Evolutionary conservation across 1,140 invertebrate species (phyloP), one percentile per base, ranked within the genome.

Genomic region (Dreissena polymorpha): DNA sequence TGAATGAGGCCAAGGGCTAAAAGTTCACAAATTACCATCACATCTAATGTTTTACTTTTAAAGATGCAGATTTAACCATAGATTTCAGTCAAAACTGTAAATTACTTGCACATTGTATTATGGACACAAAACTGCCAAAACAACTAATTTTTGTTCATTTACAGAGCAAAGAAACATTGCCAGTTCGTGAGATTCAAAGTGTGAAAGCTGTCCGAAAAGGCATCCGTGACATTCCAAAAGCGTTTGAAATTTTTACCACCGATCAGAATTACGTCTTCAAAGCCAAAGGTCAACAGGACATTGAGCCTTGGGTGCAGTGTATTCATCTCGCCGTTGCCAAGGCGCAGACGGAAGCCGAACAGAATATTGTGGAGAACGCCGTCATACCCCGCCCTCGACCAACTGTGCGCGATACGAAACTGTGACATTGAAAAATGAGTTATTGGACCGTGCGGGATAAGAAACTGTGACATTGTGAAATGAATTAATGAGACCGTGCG

Each of bases 161-260:
- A 80, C 83, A 92, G 90, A 88, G 86, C 67, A 89, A 92, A 84
- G 91, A 90, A 74, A 91, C 87, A 60, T 73, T 92, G 29, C 89
- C 91, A 90, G 95, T 99, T 0, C 96, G 97, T 92, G 96, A 98
- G 93, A 98, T 99, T 77, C 95, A 97, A 51, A 97, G 96, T 85
- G 97, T 99, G 0, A 97, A 98, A 92, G 97, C 98, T 12, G 91
- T 95, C 10, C 90, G 96, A 96, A 67, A 95, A 73, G 97, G 97
- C 90, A 89, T 92, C 18, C 90, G 93, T 67, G 91, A 93, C 86
- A 97, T 98, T 90, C 97, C 97, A 13, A 97, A 97, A 93, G 97
- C 97, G 1, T 98, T 99, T 94, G 97, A 99, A 94, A 98, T 99
- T 84, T 98, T 98, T 93, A 98, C 97, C 0, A 96, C 96, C 68